These are phyloP conservation scores for Gadus chalcogrammus DNA, from an alignment of 2,113 vertebrate species.

Conservation along the genomic window DNA sequence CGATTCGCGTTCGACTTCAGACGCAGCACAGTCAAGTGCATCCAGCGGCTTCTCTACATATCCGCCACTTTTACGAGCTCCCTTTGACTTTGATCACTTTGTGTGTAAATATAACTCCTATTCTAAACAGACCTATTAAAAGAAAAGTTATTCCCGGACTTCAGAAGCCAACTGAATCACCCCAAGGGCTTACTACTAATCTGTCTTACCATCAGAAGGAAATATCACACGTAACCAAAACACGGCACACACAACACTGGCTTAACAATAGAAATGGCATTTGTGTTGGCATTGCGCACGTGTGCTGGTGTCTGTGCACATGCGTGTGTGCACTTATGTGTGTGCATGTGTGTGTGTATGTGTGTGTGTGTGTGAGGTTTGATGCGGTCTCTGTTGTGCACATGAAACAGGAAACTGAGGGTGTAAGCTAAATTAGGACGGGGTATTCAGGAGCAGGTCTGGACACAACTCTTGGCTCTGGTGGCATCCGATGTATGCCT, in stretches of 20 bases:
- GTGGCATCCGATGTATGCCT: constrained; percentile 46
- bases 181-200: constrained; percentile 28
- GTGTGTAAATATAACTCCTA: constrained; percentile 45
- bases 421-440: constrained; percentile 71
- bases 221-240: constrained; percentile 17
- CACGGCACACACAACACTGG: constrained; percentile 30
- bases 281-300: not conserved
- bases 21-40: not conserved
- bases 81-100: constrained; percentile 28
- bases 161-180: constrained; percentile 34
- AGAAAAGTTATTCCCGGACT: constrained; percentile 52
- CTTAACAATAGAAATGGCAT: constrained; percentile 25
- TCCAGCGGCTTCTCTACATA: constrained; percentile 30
- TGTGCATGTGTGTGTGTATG: not conserved
- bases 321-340: no score
- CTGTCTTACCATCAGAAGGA: constrained; percentile 28
- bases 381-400: constrained; percentile 49
- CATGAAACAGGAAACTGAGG: constrained; percentile 72
- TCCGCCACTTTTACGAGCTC: constrained; percentile 36
- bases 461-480: constrained; percentile 52
- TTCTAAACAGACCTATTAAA: constrained; percentile 35
- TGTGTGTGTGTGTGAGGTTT: constrained; percentile 27
- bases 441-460: constrained; percentile 69
- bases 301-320: constrained; percentile 5
- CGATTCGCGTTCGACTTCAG: constrained; percentile 3